Percentiles rank a stretch among this genome's conserved stretches.
Conservation (phyloP, 2,888 invertebrate species). For the Cosmorhoe ocellata region DNA sequence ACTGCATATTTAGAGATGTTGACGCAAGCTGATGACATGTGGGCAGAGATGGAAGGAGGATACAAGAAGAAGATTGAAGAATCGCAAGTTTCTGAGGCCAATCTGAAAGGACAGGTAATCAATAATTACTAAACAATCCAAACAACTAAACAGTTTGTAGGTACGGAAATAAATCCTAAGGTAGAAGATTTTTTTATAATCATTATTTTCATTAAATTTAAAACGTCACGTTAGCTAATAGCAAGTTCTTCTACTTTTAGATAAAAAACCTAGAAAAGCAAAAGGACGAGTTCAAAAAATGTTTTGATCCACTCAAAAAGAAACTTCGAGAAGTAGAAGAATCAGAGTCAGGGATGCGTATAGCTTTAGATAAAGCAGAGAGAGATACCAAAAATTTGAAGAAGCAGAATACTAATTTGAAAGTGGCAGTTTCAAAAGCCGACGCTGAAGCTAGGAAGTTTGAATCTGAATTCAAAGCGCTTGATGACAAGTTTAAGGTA, state of each 20-base stretch:
- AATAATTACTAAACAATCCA: not conserved
- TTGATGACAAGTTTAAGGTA: constrained; percentile 72
- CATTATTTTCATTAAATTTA: too few species aligned
- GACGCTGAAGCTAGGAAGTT: constrained; percentile 78
- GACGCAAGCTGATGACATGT: constrained; percentile 87
- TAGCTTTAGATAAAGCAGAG: constrained; percentile 79
- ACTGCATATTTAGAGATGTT: constrained; percentile 87
- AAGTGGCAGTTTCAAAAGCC: constrained; percentile 68
- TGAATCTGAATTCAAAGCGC: constrained; percentile 66
- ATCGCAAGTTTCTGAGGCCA: constrained; percentile 66
- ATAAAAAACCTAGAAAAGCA: constrained; percentile 64
- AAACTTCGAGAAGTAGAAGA: constrained; percentile 83
- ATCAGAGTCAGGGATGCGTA: constrained; percentile 78
- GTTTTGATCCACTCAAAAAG: constrained; percentile 72
- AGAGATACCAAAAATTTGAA: constrained; percentile 79
- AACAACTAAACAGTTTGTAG: not conserved
- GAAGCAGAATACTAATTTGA: constrained; percentile 69
- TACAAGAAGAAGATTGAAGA: constrained; percentile 84
- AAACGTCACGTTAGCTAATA: too few species aligned
- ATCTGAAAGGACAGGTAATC: constrained; percentile 78
- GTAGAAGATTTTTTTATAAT: too few species aligned
- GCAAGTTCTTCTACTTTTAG: constrained; percentile 42
- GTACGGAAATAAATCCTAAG: too few species aligned
- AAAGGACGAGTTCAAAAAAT: constrained; percentile 78
- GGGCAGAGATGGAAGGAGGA: constrained; percentile 86